A percentile compares a stretch with the other conserved stretches of the same genome.
phyloP scores from a whole-genome alignment of 2,888 invertebrate species.

The Tridacna crocea region DNA sequence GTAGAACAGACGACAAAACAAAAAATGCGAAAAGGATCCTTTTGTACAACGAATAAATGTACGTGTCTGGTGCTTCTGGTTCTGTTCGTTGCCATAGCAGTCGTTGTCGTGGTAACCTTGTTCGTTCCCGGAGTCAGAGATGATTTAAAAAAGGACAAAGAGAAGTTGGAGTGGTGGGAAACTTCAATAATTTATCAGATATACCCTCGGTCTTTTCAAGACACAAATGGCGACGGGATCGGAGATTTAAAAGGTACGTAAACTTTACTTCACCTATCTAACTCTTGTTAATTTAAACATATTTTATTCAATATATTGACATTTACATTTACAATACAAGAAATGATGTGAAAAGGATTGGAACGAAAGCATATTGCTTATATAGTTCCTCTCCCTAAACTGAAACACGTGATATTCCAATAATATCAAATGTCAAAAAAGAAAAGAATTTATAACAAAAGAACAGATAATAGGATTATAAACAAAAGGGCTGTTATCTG shows the following conservation, averaged over 20 bases:
- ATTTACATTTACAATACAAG: too few species aligned
- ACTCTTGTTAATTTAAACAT: too few species aligned
- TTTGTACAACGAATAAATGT: conserved; percentile 59
- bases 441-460: too few species aligned
- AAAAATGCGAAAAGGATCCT: conserved; percentile 23
- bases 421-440: too few species aligned
- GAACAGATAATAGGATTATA: too few species aligned
- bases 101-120: conserved; percentile 59
- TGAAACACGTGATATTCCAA: too few species aligned
- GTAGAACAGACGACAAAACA: background rate
- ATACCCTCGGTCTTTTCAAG: conserved; percentile 88
- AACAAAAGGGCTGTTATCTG: too few species aligned
- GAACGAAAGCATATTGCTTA: too few species aligned
- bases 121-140: conserved; percentile 47
- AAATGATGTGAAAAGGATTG: too few species aligned
- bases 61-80: conserved; percentile 38
- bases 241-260: conserved; percentile 87
- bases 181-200: conserved; percentile 92
- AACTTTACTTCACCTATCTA: background rate
- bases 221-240: conserved; percentile 91
- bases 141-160: conserved; percentile 20
- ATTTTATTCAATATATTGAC: too few species aligned
- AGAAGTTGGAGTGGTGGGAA: conserved; percentile 91
- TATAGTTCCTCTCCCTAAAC: too few species aligned
- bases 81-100: conserved; percentile 46